phyloP scores from a whole-genome alignment of 2,888 invertebrate genomes.

The Invenusta paracnida region DNA sequence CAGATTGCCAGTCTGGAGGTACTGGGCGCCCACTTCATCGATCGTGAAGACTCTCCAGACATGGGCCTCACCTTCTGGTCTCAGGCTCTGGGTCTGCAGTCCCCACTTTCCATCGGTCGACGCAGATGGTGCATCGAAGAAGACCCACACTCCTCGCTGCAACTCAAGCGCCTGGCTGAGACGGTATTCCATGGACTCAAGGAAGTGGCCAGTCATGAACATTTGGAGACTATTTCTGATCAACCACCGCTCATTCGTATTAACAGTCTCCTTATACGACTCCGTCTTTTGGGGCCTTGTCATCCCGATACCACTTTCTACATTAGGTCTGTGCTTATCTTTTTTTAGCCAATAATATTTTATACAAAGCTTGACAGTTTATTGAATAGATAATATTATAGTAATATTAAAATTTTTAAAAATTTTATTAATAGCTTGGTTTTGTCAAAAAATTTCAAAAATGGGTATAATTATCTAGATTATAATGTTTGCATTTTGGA shows the following conservation, averaged over 20 bases:
- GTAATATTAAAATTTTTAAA: too few species aligned
- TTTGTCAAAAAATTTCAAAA: too few species aligned
- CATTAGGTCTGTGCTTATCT: too few species aligned
- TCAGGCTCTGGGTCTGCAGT: neutral
- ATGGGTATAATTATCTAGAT: too few species aligned
- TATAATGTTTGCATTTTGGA: too few species aligned
- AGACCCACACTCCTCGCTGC: neutral
- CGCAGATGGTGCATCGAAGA: too few species aligned
- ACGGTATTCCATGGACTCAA: neutral
- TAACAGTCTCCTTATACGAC: constrained; percentile 78
- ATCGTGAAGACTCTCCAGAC: neutral
- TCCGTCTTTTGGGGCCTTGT: constrained; percentile 80
- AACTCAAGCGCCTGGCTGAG: neutral
- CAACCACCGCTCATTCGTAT: constrained; percentile 94
- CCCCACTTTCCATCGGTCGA: neutral
- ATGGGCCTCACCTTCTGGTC: neutral
- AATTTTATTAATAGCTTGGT: too few species aligned
- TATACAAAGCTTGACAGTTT: too few species aligned
- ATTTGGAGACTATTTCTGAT: neutral
- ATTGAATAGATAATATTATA: too few species aligned
- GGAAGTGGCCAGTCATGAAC: neutral
- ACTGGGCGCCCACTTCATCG: neutral
- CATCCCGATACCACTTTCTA: constrained; percentile 95
- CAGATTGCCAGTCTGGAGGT: neutral
- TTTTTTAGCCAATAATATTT: too few species aligned